Evolutionary conservation across 2,797 vertebrate genomes (phyloP).

Genomic region (Tamandua tetradactyla): DNA sequence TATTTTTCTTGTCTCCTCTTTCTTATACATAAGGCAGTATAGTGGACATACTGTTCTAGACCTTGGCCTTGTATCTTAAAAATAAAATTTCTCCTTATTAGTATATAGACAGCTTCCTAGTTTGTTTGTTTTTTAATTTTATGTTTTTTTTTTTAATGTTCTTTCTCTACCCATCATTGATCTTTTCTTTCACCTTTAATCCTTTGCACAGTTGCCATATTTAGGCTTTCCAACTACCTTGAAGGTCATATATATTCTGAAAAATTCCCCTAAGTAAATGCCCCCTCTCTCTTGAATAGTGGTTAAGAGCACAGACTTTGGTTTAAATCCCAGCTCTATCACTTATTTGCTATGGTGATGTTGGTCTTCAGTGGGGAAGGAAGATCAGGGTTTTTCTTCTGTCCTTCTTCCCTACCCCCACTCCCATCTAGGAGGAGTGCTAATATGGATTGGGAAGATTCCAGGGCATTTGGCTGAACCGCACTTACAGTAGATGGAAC

Average conservation of each 20-base stretch:
- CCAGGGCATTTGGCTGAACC: background rate
- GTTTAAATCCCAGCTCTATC: background rate
- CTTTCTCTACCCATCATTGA: constrained; percentile 34
- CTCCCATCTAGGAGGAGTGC: background rate
- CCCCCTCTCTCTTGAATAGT: background rate
- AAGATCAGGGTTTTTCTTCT: background rate
- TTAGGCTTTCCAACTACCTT: constrained; percentile 33
- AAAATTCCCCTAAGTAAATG: background rate
- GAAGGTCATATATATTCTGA: constrained; percentile 37
- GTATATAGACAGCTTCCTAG: background rate
- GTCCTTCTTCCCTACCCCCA: background rate
- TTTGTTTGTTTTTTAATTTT: background rate
- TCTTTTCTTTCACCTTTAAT: background rate
- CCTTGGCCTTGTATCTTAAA: constrained; percentile 50
- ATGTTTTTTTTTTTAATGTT: constrained; percentile 31
- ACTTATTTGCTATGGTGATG: constrained; percentile 22
- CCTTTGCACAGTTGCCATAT: constrained; percentile 36
- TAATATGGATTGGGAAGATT: constrained; percentile 17
- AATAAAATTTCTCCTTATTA: constrained; percentile 39
- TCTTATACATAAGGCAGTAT: constrained; percentile 11
- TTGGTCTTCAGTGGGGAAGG: constrained; percentile 18
- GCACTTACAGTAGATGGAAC: constrained; percentile 14
- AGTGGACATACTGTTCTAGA: background rate
- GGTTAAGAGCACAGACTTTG: background rate
- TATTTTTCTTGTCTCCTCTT: background rate